A percentile compares a stretch with the other conserved stretches of the same genome.
Evolutionary conservation across 2,113 vertebrate species (phyloP).

Genomic region (Pelvicachromis taeniatus): DNA sequence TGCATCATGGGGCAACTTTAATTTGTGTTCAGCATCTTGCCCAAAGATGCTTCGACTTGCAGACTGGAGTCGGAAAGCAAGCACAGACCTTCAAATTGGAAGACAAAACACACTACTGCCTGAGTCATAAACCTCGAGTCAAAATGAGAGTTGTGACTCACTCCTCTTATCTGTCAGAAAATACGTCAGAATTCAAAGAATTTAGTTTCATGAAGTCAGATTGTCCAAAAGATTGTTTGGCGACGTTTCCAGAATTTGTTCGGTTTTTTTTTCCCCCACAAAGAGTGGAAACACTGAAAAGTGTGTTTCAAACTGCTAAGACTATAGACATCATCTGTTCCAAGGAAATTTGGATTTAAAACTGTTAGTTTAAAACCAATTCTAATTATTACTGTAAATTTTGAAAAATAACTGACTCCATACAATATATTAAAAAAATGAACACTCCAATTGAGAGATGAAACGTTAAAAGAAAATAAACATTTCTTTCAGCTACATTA

Average conservation of each 20-base stretch:
- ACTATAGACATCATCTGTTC: neutral
- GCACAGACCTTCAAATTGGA: neutral
- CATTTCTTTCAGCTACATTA: neutral
- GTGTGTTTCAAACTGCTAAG: neutral
- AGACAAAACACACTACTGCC: neutral
- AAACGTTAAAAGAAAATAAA: neutral
- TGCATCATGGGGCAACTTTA: neutral
- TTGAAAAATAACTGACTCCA: neutral
- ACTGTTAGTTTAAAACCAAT: neutral
- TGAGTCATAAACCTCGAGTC: neutral
- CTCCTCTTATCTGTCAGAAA: neutral
- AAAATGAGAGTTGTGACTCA: neutral
- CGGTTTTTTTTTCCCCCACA: neutral
- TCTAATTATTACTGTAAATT: neutral
- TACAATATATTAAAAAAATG: accelerated
- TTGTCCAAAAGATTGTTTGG: neutral
- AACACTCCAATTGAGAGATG: neutral
- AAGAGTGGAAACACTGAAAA: neutral
- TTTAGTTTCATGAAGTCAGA: neutral
- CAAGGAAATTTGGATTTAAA: neutral
- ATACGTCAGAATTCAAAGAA: neutral
- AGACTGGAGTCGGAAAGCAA: neutral
- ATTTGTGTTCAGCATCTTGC: neutral
- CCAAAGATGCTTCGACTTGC: neutral
- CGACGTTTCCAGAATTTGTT: neutral